A percentile compares a stretch with the other conserved stretches of the same genome.
These are phyloP conservation scores for Anastrepha obliqua DNA, from an alignment of 1,140 invertebrate genomes.

Conservation along the genomic window DNA sequence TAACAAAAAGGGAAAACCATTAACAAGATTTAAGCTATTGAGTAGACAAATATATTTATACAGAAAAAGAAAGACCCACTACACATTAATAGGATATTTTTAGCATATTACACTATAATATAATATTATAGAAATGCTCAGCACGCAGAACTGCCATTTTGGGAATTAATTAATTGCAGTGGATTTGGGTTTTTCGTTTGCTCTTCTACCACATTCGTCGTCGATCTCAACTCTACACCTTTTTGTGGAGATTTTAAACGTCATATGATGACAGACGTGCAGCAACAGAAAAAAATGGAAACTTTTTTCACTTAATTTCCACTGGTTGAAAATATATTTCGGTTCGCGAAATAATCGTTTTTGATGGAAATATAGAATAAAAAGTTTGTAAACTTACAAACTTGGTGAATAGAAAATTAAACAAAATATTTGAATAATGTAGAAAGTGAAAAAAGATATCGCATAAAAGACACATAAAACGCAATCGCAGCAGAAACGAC, in stretches of 20 bases:
- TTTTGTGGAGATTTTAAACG: constrained; percentile 9
- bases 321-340: constrained; percentile 18
- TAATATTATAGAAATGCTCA: too few relatives aligned
- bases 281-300: constrained; percentile 1
- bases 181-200: too few relatives aligned
- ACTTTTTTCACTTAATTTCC: constrained; percentile 8
- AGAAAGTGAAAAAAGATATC: not conserved
- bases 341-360: constrained; percentile 12
- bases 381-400: not conserved
- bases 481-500: not conserved
- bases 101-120: too few relatives aligned
- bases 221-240: not conserved
- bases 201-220: not conserved
- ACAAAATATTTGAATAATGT: not conserved
- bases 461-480: not conserved
- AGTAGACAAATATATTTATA: too few relatives aligned
- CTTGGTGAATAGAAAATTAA: not conserved
- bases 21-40: too few relatives aligned
- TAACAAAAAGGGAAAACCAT: too few relatives aligned
- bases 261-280: constrained; percentile 28
- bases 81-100: too few relatives aligned
- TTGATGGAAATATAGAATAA: not conserved
- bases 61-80: too few relatives aligned
- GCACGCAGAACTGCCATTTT: too few relatives aligned
- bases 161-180: too few relatives aligned